Percentiles rank a stretch among this genome's conserved stretches.
These are phyloP conservation scores for Huso huso DNA, from an alignment of 2,797 vertebrate species.

Conservation along the genomic window DNA sequence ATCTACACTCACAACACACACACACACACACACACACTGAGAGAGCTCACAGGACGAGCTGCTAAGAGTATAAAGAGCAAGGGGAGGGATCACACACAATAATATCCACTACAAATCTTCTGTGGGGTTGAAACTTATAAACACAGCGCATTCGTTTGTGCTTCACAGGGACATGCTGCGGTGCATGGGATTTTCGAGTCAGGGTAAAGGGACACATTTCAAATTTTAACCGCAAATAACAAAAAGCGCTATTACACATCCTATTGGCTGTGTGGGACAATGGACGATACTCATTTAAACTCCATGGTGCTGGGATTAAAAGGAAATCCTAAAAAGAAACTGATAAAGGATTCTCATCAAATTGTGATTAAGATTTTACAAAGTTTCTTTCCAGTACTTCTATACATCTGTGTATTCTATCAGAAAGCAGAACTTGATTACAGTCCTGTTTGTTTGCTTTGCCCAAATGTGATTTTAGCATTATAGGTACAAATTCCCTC, in stretches of 20 bases:
- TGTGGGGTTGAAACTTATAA: slow-evolving; percentile 6
- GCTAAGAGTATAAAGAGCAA: slow-evolving; percentile 9
- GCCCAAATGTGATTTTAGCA: too few relatives aligned
- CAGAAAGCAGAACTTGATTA: too few relatives aligned
- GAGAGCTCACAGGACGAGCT: slow-evolving; percentile 21
- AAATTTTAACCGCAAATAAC: neutral
- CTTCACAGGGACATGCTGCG: slow-evolving; percentile 4
- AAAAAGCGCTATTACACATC: slow-evolving; percentile 1
- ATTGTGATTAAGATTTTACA: too few relatives aligned
- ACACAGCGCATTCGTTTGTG: slow-evolving; percentile 7
- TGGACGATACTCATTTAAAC: neutral
- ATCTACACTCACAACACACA: slow-evolving; percentile 30
- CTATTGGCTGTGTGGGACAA: slow-evolving; percentile 4
- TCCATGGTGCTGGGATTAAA: slow-evolving; percentile 1
- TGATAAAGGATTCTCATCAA: too few relatives aligned
- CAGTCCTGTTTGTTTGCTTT: too few relatives aligned
- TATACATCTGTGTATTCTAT: too few relatives aligned
- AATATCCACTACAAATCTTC: slow-evolving; percentile 23
- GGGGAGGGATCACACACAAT: slow-evolving; percentile 51
- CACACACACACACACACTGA: neutral
- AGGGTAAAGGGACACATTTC: neutral
- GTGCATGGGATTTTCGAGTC: slow-evolving; percentile 19
- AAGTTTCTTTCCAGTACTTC: too few relatives aligned
- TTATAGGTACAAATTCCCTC: too few relatives aligned
- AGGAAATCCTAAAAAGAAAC: too few relatives aligned